Percentiles rank a stretch among this genome's conserved stretches.
phyloP scores from a whole-genome alignment of 2,888 invertebrate genomes.

The Athrips mouffetella region DNA sequence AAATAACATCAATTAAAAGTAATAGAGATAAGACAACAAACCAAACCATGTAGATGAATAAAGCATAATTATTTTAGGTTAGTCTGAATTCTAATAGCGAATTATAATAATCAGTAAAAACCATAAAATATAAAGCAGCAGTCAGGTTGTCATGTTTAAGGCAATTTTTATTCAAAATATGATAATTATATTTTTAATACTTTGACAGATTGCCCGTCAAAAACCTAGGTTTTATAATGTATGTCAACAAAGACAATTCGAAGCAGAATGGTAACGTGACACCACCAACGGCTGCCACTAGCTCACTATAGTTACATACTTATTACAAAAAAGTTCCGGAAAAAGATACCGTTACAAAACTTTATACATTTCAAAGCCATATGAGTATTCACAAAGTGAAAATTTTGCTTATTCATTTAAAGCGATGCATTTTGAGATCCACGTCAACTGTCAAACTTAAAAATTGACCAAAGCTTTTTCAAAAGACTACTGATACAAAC shows the following conservation, averaged over 20 bases:
- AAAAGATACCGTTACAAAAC: neutral
- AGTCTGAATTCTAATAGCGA: no score
- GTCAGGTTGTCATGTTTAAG: slow-evolving; percentile 48
- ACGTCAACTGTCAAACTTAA: neutral
- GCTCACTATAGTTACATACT: slow-evolving; percentile 36
- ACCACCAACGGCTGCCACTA: slow-evolving; percentile 74
- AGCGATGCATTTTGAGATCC: slow-evolving; percentile 12
- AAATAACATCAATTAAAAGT: no score
- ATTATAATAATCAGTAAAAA: slow-evolving; percentile 2
- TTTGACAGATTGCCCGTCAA: no score
- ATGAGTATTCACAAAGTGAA: slow-evolving; percentile 3
- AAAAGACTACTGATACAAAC: neutral
- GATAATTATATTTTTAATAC: neutral
- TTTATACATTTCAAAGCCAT: neutral
- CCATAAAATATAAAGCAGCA: slow-evolving; percentile 36
- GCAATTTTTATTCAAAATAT: slow-evolving; percentile 14
- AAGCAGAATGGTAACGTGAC: slow-evolving; percentile 69
- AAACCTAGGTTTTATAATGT: neutral
- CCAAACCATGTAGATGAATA: no score
- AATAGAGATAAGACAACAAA: no score
- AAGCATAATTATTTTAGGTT: no score
- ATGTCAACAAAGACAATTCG: slow-evolving; percentile 25
- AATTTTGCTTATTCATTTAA: neutral
- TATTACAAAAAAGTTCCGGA: neutral
- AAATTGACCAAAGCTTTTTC: neutral